phyloP scores from a whole-genome alignment of 1,140 invertebrate species.

The Saccostrea echinata region DNA sequence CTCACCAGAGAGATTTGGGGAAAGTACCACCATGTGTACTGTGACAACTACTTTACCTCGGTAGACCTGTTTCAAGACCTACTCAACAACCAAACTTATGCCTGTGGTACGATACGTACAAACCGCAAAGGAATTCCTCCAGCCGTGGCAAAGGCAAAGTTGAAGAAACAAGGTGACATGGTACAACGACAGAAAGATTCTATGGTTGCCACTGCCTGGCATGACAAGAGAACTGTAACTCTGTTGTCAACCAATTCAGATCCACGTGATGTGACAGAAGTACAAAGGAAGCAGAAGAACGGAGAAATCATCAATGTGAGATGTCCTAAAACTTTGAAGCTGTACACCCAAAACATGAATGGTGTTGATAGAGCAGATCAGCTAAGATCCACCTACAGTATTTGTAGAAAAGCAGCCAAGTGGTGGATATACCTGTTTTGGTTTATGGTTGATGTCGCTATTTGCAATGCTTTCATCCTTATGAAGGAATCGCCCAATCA shows the following conservation, averaged over 20 bases:
- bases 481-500: background rate
- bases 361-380: conserved; percentile 54
- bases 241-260: conserved; percentile 42
- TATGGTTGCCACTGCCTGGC: conserved; percentile 47
- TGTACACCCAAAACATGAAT: conserved; percentile 50
- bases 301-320: conserved; percentile 21
- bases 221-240: conserved; percentile 29
- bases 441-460: background rate
- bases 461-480: background rate
- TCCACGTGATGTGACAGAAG: background rate
- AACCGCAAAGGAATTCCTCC: too few relatives aligned
- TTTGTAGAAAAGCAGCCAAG: background rate
- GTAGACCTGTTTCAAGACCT: too few relatives aligned
- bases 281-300: conserved; percentile 49
- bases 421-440: background rate
- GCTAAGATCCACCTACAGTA: conserved; percentile 32
- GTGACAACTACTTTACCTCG: too few relatives aligned
- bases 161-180: background rate
- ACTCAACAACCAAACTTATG: too few relatives aligned
- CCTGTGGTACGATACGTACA: too few relatives aligned
- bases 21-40: too few relatives aligned
- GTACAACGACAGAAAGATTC: background rate
- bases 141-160: too few relatives aligned
- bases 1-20: too few relatives aligned
- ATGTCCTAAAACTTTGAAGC: conserved; percentile 1